Base-by-base conservation (phyloP, 2,113 vertebrate genomes). In the Nanger granti region DNA sequence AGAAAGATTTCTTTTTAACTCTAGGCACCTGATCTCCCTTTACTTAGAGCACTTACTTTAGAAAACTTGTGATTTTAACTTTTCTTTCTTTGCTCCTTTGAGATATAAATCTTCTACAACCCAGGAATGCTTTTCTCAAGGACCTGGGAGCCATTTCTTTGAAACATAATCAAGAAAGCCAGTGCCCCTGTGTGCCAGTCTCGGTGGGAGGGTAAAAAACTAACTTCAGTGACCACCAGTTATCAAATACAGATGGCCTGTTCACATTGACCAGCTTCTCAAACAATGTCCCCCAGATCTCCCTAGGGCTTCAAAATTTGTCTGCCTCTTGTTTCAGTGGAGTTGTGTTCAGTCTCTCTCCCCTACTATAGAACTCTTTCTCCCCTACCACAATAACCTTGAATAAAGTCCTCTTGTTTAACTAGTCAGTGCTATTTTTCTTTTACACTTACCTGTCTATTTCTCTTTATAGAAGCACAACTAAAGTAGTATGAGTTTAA, bases 11-110 rank as follows among this genome's bases (percentile, higher is more conserved):
- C 64, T 52, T 88, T 4, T 20, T 85, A 18, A 60, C 15, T 79
- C 29, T 49, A 26, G 20, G 47, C 29, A 54, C 15, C 31, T n/a
- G 59, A 73, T 49, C 18, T 86, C 26, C 13, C 20, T 73, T 86
- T 82, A 52, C 28, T 88, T 54, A 29, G 20, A 92, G 2, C 44
- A 57, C 85, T 91, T 95, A 79, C 10, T 52, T 62, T 82, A 57
- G 69, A 91, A 92, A 84, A 93, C 31, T 69, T 95, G n/a, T 17
- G 52, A 69, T n/a, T 93, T 24, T 54, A 59, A 82, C 49, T 69
- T 97, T 69, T 97, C 83, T 80, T 93, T 79, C 59, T 92, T 31
- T 80, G 26, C 15, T 31, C 12, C 49, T 97, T 95, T 64, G 29
- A 88, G 29, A 69, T 88, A 47, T 69, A 69, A 60, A 44, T 90